Percentiles rank a stretch among this genome's conserved stretches.
These are phyloP conservation scores for Paracentrotus lividus DNA, from an alignment of 53 echinoderm and acorn worm genomes.

Conservation along the genomic window DNA sequence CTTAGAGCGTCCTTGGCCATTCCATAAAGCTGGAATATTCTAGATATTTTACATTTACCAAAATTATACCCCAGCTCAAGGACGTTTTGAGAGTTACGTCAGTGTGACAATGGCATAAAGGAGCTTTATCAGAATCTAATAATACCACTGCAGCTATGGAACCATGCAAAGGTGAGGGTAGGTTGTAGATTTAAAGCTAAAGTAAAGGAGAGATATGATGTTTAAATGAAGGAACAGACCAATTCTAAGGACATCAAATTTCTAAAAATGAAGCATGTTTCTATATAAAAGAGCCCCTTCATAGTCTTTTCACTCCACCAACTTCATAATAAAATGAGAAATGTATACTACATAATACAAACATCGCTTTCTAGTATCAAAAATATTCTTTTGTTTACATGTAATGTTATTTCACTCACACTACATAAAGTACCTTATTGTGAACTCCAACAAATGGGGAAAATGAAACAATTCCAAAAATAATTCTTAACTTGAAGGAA, in stretches of 20 bases:
- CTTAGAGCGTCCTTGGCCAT: no score
- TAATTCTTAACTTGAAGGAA: background rate
- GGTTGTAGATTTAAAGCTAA: background rate
- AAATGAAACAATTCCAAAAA: background rate
- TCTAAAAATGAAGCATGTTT: background rate
- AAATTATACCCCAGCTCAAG: no score
- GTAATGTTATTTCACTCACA: slow-evolving; percentile 10
- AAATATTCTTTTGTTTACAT: slow-evolving; percentile 32
- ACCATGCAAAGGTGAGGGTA: background rate
- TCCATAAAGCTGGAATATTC: no score
- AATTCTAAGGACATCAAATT: no score
- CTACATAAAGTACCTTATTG: background rate
- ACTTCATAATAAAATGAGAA: background rate
- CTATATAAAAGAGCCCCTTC: background rate
- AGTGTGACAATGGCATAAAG: no score
- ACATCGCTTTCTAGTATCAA: slow-evolving; percentile 32
- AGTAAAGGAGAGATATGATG: no score
- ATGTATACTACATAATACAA: background rate
- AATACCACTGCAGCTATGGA: no score
- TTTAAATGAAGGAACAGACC: no score
- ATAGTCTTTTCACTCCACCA: background rate
- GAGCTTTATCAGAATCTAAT: no score
- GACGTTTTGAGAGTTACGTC: no score
- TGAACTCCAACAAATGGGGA: background rate
- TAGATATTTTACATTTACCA: no score